Evolutionary conservation across 2,113 vertebrate species (phyloP).

Genomic region (Tachysurus fulvidraco): DNA sequence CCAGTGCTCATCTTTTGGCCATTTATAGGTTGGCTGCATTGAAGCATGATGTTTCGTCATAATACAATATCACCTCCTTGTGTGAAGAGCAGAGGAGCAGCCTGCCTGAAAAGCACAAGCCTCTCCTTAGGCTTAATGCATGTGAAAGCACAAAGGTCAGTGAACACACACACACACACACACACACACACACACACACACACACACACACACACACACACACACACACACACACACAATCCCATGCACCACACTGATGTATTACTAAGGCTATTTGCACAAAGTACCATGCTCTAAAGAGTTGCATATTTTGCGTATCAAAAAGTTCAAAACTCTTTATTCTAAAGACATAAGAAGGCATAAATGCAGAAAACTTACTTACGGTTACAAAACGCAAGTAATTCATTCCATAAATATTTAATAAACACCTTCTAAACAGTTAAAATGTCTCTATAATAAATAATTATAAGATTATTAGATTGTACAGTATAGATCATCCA

Average conservation of each 20-base stretch:
- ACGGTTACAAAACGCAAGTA: not conserved
- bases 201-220: not conserved
- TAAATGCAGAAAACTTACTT: not conserved
- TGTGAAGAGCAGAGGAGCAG: constrained; percentile 18
- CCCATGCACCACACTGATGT: not conserved
- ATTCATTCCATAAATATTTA: too few species aligned
- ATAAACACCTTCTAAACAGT: not conserved
- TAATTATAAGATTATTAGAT: not conserved
- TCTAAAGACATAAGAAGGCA: not conserved
- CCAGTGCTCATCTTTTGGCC: not conserved
- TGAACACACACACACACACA: not conserved
- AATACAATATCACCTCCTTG: not conserved
- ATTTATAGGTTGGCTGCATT: constrained; percentile 12
- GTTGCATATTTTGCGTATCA: not conserved
- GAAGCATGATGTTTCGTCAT: not conserved
- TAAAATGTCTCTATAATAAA: not conserved
- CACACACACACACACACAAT: not conserved
- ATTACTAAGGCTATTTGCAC: not conserved
- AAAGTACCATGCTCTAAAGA: not conserved
- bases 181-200: not conserved
- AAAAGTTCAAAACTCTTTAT: not conserved
- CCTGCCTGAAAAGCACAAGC: constrained; percentile 18
- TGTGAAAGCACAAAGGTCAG: constrained; percentile 19
- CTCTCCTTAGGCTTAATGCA: constrained; percentile 7
- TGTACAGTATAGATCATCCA: not conserved